Conservation (phyloP, 35 echinoderm and acorn worm genomes). For the Nesometra sesokonis region DNA sequence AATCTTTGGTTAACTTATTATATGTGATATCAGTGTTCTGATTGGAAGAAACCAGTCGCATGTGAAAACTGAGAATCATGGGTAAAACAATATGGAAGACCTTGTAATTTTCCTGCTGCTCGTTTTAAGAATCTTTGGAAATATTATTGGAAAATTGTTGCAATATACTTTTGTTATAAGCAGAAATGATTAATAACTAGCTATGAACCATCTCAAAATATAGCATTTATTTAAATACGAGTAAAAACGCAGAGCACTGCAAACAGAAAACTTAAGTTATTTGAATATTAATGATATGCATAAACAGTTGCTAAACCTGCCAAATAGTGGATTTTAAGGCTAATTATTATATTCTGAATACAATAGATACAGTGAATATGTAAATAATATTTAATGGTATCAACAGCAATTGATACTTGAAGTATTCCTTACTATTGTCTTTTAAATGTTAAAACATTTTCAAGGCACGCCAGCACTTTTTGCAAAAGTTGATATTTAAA, state of each 20-base stretch:
- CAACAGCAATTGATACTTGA: no score
- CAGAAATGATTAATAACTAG: no score
- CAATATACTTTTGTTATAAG: no score
- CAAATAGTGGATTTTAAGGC: background rate
- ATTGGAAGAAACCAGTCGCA: background rate
- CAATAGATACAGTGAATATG: background rate
- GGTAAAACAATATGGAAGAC: background rate
- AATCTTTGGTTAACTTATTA: background rate
- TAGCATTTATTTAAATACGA: background rate
- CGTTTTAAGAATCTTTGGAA: background rate
- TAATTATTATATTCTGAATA: background rate
- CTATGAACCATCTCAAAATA: no score
- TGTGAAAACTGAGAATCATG: background rate
- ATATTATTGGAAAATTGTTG: no score
- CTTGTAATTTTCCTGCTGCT: background rate
- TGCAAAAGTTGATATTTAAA: no score
- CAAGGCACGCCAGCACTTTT: no score
- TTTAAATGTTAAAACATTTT: no score
- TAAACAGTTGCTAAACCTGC: background rate
- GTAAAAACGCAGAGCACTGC: background rate
- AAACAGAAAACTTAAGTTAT: background rate
- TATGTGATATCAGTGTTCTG: background rate
- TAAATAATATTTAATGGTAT: no score
- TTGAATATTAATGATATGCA: no score
- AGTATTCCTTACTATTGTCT: no score